Conservation (phyloP, 2,888 invertebrate genomes). For the Petrolisthes cinctipes region DNA sequence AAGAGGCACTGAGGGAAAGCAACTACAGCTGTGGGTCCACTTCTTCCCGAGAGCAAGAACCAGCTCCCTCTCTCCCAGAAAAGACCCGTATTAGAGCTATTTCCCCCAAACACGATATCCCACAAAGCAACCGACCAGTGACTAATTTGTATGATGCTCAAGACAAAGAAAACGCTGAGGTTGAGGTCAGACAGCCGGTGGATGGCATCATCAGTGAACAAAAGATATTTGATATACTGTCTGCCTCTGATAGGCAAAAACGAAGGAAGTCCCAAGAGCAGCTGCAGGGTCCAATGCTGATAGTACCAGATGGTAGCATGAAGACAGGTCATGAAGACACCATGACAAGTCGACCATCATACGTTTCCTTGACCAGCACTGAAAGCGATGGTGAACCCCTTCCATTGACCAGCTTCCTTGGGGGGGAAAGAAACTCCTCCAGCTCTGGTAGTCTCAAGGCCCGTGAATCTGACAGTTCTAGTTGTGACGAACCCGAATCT, state of each 20-base stretch:
- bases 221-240: slow-evolving; percentile 46
- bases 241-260: slow-evolving; percentile 33
- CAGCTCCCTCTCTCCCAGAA: slow-evolving; percentile 41
- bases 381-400: slow-evolving; percentile 57
- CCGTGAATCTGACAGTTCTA: not conserved
- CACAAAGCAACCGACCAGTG: slow-evolving; percentile 50
- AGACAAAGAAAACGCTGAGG: slow-evolving; percentile 4
- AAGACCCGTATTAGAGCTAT: slow-evolving; percentile 42
- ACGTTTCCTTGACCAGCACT: slow-evolving; percentile 35
- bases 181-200: not conserved
- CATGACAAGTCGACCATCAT: slow-evolving; percentile 21
- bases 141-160: not conserved
- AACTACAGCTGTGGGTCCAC: slow-evolving; percentile 32
- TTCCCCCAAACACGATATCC: slow-evolving; percentile 49
- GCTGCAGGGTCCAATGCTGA: not conserved
- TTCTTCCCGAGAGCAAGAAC: slow-evolving; percentile 31
- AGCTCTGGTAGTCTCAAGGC: slow-evolving; percentile 39
- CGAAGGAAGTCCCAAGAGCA: slow-evolving; percentile 17
- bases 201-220: slow-evolving; percentile 40
- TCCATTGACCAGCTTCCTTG: slow-evolving; percentile 46
- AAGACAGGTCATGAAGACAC: not conserved
- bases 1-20: slow-evolving; percentile 14
- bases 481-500: not conserved
- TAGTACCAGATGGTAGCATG: not conserved
- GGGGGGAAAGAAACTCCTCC: slow-evolving; percentile 19